phyloP scores from a whole-genome alignment of 2,113 vertebrate species.

The Lutjanus erythropterus region DNA sequence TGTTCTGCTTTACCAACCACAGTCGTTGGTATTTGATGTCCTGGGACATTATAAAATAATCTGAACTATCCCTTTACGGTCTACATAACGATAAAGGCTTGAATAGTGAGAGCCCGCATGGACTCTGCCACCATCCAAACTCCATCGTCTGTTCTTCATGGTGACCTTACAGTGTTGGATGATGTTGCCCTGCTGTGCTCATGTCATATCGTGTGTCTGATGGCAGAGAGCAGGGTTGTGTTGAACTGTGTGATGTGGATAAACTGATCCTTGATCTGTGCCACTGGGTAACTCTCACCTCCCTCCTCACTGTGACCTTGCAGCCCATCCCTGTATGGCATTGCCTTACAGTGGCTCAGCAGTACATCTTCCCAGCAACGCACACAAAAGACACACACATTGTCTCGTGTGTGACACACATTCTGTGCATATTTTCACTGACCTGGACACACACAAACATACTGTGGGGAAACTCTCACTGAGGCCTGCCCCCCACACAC shows the following conservation, averaged over 20 bases:
- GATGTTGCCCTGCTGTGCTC: conserved; percentile 2
- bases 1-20: too few relatives aligned
- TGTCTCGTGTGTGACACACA: conserved; percentile 71
- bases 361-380: conserved; percentile 42
- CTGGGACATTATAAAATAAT: too few relatives aligned
- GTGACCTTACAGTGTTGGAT: conserved; percentile 17
- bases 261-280: conserved; percentile 54
- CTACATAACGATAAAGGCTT: neutral
- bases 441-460: conserved; percentile 46
- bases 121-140: neutral
- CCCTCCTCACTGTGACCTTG: conserved; percentile 70
- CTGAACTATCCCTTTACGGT: too few relatives aligned
- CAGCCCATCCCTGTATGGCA: conserved; percentile 55
- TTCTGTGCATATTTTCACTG: conserved; percentile 74
- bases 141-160: neutral
- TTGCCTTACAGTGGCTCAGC: conserved; percentile 78
- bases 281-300: conserved; percentile 21
- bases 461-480: conserved; percentile 45
- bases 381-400: conserved; percentile 51
- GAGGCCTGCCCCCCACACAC: conserved; percentile 67
- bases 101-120: neutral
- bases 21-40: too few relatives aligned
- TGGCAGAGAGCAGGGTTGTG: conserved; percentile 22
- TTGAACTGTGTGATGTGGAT: conserved; percentile 46
- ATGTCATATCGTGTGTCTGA: conserved; percentile 12